These are phyloP conservation scores for Gorsachius goisagi DNA, from an alignment of 2,113 vertebrate species.

Conservation along the genomic window DNA sequence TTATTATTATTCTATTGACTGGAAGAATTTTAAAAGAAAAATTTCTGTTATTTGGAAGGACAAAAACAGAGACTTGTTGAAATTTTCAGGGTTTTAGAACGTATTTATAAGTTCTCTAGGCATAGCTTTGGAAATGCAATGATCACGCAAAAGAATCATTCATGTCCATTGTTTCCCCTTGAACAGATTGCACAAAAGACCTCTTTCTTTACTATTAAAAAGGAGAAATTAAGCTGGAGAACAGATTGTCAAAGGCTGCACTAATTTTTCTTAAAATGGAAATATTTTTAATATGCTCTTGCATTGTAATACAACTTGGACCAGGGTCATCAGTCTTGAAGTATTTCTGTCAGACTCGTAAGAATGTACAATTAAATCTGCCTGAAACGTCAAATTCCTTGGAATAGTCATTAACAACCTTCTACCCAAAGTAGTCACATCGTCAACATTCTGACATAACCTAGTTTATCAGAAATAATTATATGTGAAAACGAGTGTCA, in stretches of 20 bases:
- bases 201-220: background rate
- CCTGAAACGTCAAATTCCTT: conserved; percentile 13
- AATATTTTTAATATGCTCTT: background rate
- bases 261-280: background rate
- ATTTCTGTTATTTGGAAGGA: background rate
- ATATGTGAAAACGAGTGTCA: background rate
- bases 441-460: background rate
- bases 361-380: background rate
- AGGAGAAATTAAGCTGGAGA: background rate
- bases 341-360: background rate
- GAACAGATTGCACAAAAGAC: conserved; percentile 13
- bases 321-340: background rate
- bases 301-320: background rate
- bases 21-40: background rate
- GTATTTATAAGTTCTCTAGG: conserved; percentile 9
- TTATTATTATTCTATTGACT: background rate
- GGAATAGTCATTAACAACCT: conserved; percentile 1
- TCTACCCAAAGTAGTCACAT: background rate
- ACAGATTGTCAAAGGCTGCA: background rate
- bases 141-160: background rate
- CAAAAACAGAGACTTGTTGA: background rate
- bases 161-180: background rate
- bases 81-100: conserved; percentile 15
- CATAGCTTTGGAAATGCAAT: background rate
- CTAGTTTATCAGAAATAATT: background rate